phyloP scores from a whole-genome alignment of 2,797 vertebrate genomes.

The Chloroceryle amazona region DNA sequence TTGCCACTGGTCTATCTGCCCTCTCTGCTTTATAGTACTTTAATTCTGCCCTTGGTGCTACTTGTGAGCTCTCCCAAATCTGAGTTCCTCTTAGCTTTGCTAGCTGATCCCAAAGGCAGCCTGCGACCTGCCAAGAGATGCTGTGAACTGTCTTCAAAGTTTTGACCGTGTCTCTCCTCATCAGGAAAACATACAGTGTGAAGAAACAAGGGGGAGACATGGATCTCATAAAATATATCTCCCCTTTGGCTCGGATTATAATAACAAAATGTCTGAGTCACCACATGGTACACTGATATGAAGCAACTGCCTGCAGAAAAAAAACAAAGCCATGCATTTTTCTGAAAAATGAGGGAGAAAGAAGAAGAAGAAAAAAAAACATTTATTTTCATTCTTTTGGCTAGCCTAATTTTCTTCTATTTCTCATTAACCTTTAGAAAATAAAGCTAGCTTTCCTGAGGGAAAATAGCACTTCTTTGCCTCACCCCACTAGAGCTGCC shows the following conservation, averaged over 20 bases:
- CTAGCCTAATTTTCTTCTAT: constrained; percentile 76
- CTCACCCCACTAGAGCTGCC: constrained; percentile 42
- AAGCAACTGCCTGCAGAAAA: constrained; percentile 77
- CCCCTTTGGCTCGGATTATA: constrained; percentile 66
- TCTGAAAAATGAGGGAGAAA: constrained; percentile 57
- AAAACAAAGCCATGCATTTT: constrained; percentile 78
- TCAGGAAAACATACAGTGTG: constrained; percentile 24
- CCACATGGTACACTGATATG: constrained; percentile 74
- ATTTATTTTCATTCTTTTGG: constrained; percentile 81
- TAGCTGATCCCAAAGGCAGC: neutral
- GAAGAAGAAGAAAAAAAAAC: constrained; percentile 9
- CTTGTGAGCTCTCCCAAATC: neutral
- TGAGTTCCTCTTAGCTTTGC: neutral
- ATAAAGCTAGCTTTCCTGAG: constrained; percentile 71
- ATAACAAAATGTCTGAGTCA: constrained; percentile 75
- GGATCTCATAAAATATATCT: constrained; percentile 58
- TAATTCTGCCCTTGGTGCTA: neutral
- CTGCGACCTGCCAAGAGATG: constrained; percentile 11
- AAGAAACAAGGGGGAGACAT: constrained; percentile 36
- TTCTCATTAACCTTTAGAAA: constrained; percentile 80
- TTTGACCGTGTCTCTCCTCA: constrained; percentile 5
- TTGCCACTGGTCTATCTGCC: neutral
- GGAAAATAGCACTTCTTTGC: constrained; percentile 69
- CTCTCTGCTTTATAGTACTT: neutral
- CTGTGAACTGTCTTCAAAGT: neutral